phyloP scores from a whole-genome alignment of 2,888 invertebrate genomes.

The Eristalis arbustorum region DNA sequence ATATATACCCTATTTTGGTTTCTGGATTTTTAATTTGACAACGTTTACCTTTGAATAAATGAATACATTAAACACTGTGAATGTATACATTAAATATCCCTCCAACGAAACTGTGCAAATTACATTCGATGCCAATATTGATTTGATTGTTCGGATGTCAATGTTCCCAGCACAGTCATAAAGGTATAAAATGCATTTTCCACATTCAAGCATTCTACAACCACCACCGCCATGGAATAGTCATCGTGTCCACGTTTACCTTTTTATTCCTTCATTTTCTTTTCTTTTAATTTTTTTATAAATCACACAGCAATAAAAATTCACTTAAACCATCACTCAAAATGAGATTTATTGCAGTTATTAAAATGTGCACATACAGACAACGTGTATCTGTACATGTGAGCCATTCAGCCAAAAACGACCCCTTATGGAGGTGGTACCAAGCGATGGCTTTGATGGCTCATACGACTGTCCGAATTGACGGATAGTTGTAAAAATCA shows the following conservation, averaged over 20 bases:
- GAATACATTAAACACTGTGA: background rate
- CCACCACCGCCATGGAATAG: constrained; percentile 38
- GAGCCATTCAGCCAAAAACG: constrained; percentile 41
- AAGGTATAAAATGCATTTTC: constrained; percentile 59
- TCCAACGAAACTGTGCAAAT: constrained; percentile 18
- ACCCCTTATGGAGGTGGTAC: constrained; percentile 53
- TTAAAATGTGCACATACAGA: constrained; percentile 72
- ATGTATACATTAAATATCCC: background rate
- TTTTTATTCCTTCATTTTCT: constrained; percentile 63
- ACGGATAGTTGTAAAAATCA: constrained; percentile 69
- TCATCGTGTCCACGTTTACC: constrained; percentile 51
- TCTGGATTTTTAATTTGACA: too few relatives aligned
- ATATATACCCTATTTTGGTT: too few relatives aligned
- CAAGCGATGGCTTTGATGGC: constrained; percentile 58
- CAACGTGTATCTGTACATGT: constrained; percentile 33
- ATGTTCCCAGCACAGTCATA: constrained; percentile 51
- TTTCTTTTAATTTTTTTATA: constrained; percentile 67
- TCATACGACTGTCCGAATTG: constrained; percentile 45
- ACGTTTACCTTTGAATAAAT: too few relatives aligned
- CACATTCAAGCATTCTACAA: constrained; percentile 3
- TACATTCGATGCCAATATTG: constrained; percentile 35
- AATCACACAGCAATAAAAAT: constrained; percentile 75
- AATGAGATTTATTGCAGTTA: constrained; percentile 77
- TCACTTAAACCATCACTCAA: constrained; percentile 75
- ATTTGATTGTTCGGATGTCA: constrained; percentile 46